A percentile compares a stretch with the other conserved stretches of the same genome.
Conservation (phyloP, 2,113 vertebrate genomes). For the Furnarius figulus region DNA sequence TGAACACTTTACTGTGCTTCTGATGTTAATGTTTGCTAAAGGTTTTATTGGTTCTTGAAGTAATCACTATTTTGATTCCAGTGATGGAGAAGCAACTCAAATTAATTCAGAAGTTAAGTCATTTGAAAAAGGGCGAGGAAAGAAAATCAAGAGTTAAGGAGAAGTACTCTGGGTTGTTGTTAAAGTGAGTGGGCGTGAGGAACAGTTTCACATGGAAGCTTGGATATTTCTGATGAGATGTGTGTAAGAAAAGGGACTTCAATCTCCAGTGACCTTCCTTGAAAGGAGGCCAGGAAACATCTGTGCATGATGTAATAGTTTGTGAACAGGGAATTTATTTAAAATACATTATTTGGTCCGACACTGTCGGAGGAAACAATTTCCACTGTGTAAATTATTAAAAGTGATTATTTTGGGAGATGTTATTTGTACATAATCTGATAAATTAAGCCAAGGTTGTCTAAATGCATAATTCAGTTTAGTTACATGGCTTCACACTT, state of each 20-base stretch:
- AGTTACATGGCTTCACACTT: background rate
- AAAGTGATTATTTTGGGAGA: background rate
- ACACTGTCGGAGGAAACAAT: background rate
- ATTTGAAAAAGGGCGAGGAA: background rate
- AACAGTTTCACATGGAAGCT: background rate
- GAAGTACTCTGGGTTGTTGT: background rate
- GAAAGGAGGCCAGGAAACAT: constrained; percentile 28
- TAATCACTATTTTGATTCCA: background rate
- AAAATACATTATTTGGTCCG: background rate
- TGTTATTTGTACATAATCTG: background rate
- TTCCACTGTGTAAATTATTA: background rate
- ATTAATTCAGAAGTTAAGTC: background rate
- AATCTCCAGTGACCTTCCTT: background rate
- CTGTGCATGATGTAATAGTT: constrained; percentile 9
- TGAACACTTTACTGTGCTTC: background rate
- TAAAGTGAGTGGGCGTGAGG: background rate
- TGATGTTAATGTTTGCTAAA: background rate
- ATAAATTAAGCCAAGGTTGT: background rate
- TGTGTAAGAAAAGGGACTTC: background rate
- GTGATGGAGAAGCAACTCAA: background rate
- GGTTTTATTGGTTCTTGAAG: background rate
- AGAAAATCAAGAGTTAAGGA: background rate
- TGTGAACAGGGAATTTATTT: background rate
- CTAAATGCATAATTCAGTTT: background rate
- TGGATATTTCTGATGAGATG: background rate